Base-by-base conservation (phyloP, 2,888 invertebrate genomes). In the Nephrocerus scutellatus region DNA sequence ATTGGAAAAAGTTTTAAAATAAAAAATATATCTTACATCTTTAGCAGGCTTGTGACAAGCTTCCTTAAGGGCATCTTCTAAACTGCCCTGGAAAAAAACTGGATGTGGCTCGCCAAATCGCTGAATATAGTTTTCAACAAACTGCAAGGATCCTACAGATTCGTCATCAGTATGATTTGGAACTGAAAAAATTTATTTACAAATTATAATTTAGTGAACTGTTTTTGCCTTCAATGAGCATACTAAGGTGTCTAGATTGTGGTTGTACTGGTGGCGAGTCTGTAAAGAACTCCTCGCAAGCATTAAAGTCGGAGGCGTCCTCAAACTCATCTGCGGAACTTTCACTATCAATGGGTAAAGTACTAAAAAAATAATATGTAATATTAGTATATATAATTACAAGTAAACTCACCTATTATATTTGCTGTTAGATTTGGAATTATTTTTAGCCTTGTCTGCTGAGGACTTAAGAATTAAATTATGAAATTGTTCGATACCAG, bases 1-100 rank as follows among this genome's bases (percentile, higher is more conserved):
- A 19, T 20, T 6, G 19, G 15, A 2, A 20, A 25, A 30, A 2
- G 4, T 14, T 16, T 23, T 7, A 7, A 22, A 8, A 22, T 8
- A 8, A 8, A 14, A 6, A 22, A 22, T 29, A 16, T 4, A 33
- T n/a, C 70, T 64, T 71, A 90, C 93, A 71, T 92, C 90, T 74
- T 82, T 86, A 41, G 92, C 91, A 43, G 89, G 84, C 70, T 84
- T 85, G 51, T 82, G 75, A 63, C 91, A 87, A 18, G 93, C 87
- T 67, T 91, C 89, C 63, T 84, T 84, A 43, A 93, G 76, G 31
- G 93, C 93, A 66, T 89, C 86, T 50, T 91, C 90, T 41, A 96
- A 73, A 19, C 86, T 83, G 24, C 95, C 93, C 55, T 87, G 85
- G 70, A 84, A 95, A 72, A 95, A 95, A 54, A 82, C 77, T 3